phyloP scores from a whole-genome alignment of 2,113 vertebrate species.

The Brachyhypopomus gauderio region DNA sequence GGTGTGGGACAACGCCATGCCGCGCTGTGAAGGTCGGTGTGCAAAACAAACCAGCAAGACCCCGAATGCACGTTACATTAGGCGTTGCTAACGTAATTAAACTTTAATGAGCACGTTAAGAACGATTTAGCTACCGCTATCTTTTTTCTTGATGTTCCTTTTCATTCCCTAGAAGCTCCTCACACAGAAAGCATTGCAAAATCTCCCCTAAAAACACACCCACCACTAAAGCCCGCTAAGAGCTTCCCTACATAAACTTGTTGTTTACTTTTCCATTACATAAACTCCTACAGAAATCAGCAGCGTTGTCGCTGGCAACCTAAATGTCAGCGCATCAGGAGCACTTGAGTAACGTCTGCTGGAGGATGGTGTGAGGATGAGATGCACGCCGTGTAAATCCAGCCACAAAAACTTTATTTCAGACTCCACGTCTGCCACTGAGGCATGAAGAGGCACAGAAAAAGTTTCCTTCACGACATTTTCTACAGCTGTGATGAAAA shows the following conservation, averaged over 20 bases:
- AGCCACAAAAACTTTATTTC: slow-evolving; percentile 31
- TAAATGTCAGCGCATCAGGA: slow-evolving; percentile 21
- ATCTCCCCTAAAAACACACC: not conserved
- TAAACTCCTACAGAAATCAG: slow-evolving; percentile 1
- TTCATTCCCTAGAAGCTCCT: not conserved
- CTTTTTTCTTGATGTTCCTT: not conserved
- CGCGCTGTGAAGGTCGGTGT: slow-evolving; percentile 89
- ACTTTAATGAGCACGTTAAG: not conserved
- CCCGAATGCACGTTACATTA: not conserved
- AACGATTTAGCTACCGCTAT: not conserved
- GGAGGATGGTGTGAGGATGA: slow-evolving; percentile 17
- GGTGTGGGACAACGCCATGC: slow-evolving; percentile 94
- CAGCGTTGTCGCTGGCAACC: not conserved
- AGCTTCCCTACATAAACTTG: not conserved
- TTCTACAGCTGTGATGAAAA: slow-evolving; percentile 15
- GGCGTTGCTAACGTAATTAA: not conserved
- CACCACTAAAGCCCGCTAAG: not conserved
- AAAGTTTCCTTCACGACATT: not conserved
- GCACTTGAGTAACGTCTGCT: not conserved
- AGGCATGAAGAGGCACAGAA: not conserved
- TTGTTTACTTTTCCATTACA: slow-evolving; percentile 1
- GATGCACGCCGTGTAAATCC: slow-evolving; percentile 26
- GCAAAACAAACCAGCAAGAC: not conserved
- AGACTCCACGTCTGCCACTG: slow-evolving; percentile 17
- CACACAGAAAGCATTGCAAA: not conserved